These are phyloP conservation scores for Nipponacmea schrenckii DNA, from an alignment of 2,888 invertebrate species.

Conservation along the genomic window DNA sequence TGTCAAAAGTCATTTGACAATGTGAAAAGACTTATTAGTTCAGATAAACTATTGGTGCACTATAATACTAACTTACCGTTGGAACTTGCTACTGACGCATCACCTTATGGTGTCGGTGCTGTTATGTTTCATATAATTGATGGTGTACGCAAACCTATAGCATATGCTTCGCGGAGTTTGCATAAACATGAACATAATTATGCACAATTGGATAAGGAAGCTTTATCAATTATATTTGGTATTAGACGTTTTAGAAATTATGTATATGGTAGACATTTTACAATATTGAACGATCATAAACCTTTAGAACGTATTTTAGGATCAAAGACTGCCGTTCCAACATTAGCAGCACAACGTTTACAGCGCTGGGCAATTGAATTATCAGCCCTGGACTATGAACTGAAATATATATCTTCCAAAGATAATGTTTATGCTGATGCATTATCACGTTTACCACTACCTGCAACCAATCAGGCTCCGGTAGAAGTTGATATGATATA, in stretches of 20 bases:
- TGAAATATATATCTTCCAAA: neutral
- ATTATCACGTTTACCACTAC: neutral
- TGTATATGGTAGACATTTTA: neutral
- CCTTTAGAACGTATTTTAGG: slow-evolving; percentile 1
- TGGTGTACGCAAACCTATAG: slow-evolving; percentile 59
- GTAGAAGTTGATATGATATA: neutral
- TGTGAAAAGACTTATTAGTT: slow-evolving; percentile 12
- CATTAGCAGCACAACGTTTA: neutral
- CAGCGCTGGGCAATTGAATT: neutral
- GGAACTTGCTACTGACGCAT: slow-evolving; percentile 21
- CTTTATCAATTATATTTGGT: neutral
- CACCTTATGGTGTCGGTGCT: slow-evolving; percentile 24
- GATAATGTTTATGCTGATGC: neutral
- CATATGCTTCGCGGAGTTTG: slow-evolving; percentile 36
- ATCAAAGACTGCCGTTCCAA: neutral
- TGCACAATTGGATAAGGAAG: slow-evolving; percentile 40
- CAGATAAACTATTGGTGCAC: slow-evolving; percentile 19
- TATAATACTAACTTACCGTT: slow-evolving; percentile 17
- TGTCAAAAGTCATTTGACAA: neutral
- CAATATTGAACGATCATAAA: slow-evolving; percentile 4
- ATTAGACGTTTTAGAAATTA: neutral
- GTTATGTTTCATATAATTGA: slow-evolving; percentile 22
- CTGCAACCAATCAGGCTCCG: no score
- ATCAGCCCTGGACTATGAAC: neutral
- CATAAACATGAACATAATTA: slow-evolving; percentile 1